phyloP scores from a whole-genome alignment of 2,797 vertebrate species.

The Ibycter americanus region DNA sequence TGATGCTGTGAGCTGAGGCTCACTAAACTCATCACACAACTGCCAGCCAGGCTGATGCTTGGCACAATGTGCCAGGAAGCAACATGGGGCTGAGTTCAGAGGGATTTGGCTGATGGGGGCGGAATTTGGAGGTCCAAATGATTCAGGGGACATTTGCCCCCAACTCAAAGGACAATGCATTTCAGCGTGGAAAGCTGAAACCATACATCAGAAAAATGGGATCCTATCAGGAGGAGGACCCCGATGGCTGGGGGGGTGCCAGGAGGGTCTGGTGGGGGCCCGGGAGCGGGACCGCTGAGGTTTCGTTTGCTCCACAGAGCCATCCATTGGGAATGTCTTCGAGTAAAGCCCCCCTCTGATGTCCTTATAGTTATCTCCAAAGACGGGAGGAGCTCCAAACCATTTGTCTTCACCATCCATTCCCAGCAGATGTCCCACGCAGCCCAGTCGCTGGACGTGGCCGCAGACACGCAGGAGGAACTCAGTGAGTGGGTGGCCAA shows the following conservation, averaged over 20 bases:
- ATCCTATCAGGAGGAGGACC: not conserved
- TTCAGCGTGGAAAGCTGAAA: not conserved
- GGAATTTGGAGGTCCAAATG: not conserved
- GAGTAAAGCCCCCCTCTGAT: conserved; percentile 82
- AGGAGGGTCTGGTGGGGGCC: not conserved
- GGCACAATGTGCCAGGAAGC: not conserved
- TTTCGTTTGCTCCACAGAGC: conserved; percentile 33
- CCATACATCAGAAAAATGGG: not conserved
- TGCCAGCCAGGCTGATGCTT: not conserved
- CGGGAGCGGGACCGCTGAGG: not conserved
- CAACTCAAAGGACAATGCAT: not conserved
- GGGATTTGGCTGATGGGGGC: not conserved
- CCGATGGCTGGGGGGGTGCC: not conserved
- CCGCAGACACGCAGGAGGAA: conserved; percentile 88
- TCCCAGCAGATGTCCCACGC: conserved; percentile 78
- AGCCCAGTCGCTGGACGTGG: conserved; percentile 84
- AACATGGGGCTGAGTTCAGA: not conserved
- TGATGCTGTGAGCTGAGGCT: not conserved
- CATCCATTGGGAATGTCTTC: conserved; percentile 36
- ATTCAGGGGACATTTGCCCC: not conserved
- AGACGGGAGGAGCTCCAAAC: conserved; percentile 92
- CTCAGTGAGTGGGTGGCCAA: conserved; percentile 94
- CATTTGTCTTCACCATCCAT: conserved; percentile 91
- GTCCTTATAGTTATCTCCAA: conserved; percentile 74
- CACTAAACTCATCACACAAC: not conserved